These are phyloP conservation scores for Arion vulgaris DNA, from an alignment of 1,140 invertebrate species.

Conservation along the genomic window DNA sequence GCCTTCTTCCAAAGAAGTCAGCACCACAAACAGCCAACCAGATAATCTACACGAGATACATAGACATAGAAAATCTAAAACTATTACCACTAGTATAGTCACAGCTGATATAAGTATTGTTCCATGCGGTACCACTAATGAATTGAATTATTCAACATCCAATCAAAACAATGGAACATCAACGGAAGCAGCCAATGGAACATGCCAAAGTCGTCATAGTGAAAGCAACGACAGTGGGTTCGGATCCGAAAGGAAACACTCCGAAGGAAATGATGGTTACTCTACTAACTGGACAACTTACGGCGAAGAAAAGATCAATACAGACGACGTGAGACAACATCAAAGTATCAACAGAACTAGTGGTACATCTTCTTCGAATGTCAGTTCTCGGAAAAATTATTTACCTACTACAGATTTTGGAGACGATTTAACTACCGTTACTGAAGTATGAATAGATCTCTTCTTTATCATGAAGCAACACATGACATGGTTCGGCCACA, in stretches of 20 bases:
- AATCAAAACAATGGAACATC: background rate
- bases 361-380: slow-evolving; percentile 22
- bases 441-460: slow-evolving; percentile 37
- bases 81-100: slow-evolving; percentile 15
- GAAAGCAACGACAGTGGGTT: slow-evolving; percentile 39
- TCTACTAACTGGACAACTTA: background rate
- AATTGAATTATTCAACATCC: background rate
- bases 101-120: slow-evolving; percentile 20
- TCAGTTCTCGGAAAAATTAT: background rate
- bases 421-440: slow-evolving; percentile 24
- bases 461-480: too few species aligned
- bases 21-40: background rate
- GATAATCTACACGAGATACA: slow-evolving; percentile 10
- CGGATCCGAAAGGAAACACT: slow-evolving; percentile 31
- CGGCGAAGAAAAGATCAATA: too few species aligned
- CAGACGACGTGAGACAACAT: background rate
- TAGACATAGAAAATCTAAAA: background rate
- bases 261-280: slow-evolving; percentile 1
- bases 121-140: background rate
- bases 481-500: too few species aligned
- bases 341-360: background rate
- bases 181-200: background rate
- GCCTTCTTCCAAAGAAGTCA: background rate
- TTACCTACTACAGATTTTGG: background rate
- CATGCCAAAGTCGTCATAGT: slow-evolving; percentile 10